Conservation (phyloP, 1,140 invertebrate genomes). For the Orussus abietinus region DNA sequence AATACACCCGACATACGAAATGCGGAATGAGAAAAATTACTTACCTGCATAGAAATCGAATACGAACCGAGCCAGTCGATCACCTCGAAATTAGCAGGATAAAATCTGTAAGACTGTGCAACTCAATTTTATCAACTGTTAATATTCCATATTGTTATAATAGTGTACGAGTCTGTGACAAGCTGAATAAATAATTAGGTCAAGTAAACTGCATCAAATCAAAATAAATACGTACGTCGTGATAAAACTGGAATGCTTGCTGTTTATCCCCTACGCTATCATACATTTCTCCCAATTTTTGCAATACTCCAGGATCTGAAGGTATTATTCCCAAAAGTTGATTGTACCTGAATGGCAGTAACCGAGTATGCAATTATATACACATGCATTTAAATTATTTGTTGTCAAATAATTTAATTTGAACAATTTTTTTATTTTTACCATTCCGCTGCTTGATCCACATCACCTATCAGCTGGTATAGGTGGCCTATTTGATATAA, state of each 20-base stretch:
- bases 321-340: conserved; percentile 81
- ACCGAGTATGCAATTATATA: conserved; percentile 10
- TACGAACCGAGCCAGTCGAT: conserved; percentile 91
- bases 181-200: conserved; percentile 13
- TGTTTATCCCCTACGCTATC: conserved; percentile 84
- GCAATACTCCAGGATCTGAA: conserved; percentile 77
- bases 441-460: conserved; percentile 75
- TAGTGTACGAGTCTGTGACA: not conserved
- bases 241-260: conserved; percentile 88
- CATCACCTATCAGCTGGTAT: conserved; percentile 71
- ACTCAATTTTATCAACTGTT: conserved; percentile 10
- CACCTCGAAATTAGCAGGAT: conserved; percentile 83
- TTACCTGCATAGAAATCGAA: conserved; percentile 82
- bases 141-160: conserved; percentile 8
- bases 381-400: too few species aligned
- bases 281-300: conserved; percentile 81
- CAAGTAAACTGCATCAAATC: conserved; percentile 9
- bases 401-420: conserved; percentile 4
- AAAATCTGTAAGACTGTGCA: conserved; percentile 77
- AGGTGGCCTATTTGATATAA: conserved; percentile 82
- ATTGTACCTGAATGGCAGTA: conserved; percentile 63
- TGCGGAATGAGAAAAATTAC: conserved; percentile 5
- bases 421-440: conserved; percentile 28
- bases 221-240: conserved; percentile 64
- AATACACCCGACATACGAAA: not conserved